Percentiles rank a stretch among this genome's conserved stretches.
Evolutionary conservation across 2,888 invertebrate genomes (phyloP).

Genomic region (Andrena minutula): DNA sequence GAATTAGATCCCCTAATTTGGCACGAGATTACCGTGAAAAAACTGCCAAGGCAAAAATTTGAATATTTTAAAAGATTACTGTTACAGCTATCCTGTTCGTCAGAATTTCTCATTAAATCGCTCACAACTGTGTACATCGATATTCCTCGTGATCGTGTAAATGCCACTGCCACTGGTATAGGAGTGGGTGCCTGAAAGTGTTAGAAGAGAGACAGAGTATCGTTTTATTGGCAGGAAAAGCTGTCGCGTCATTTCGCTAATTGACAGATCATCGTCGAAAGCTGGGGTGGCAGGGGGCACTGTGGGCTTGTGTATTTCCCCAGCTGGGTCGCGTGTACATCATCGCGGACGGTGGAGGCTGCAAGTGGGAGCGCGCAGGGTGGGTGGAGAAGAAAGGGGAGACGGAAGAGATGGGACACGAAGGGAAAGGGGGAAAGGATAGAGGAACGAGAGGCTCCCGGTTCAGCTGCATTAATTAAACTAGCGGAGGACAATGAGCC

Average conservation of each 20-base stretch:
- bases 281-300: constrained; percentile 28
- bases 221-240: neutral
- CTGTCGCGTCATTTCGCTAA: constrained; percentile 47
- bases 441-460: constrained; percentile 63
- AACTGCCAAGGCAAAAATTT: too few relatives aligned
- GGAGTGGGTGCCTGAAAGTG: neutral
- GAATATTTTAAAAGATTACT: too few relatives aligned
- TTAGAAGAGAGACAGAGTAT: neutral
- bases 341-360: constrained; percentile 28
- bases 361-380: constrained; percentile 10
- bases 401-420: constrained; percentile 55
- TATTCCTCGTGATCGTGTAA: neutral
- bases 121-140: too few relatives aligned
- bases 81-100: too few relatives aligned
- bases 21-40: too few relatives aligned
- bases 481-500: constrained; percentile 84
- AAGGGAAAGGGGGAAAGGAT: constrained; percentile 43
- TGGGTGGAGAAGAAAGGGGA: constrained; percentile 47
- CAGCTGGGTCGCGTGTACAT: constrained; percentile 5
- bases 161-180: neutral
- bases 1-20: too few relatives aligned
- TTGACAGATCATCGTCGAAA: constrained; percentile 66
- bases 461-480: constrained; percentile 84
- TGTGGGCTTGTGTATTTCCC: constrained; percentile 1
- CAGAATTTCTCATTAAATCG: too few relatives aligned